Base-by-base conservation (phyloP, 2,113 vertebrate species). In the Oostethus manadensis region DNA sequence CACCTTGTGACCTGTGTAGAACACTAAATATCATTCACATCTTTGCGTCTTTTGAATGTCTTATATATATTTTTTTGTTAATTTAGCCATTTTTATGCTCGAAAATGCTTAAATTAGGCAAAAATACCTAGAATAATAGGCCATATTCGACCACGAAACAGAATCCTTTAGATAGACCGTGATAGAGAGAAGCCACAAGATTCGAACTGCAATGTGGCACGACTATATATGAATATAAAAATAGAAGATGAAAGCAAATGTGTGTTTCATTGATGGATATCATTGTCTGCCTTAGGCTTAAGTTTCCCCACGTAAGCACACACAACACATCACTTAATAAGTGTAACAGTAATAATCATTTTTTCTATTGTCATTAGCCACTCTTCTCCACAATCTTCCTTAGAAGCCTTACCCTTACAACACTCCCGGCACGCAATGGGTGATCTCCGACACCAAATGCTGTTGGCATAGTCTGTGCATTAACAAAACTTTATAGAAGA, bases 401-500 rank as follows among this genome's bases (percentile, higher is more conserved):
- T 23, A 14, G 26, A 13, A 18, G 17, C 17, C 56, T 60, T 51
- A 33, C 64, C 17, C 56, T 60, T 51, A 33, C 64, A 44, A 14
- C 44, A 53, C 60, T 14, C 4, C 35, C 26, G 49, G 48, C 47
- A 60, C 26, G 56, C 20, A 20, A 10, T 8, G 38, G n/a, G n/a
- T 29, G 68, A 69, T 71, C 56, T 59, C 29, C 8, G 44, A 54
- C 3, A 49, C 16, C 35, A 57, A 33, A 33, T 6, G 4, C 29
- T 33, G 29, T 33, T 33, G 29, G 29, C 2, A 33, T 79, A 64
- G 79, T 80, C 48, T 68, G 46, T 54, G 51, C 59, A 66, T 76
- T 66, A 76, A 66, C 51, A 23, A 71, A 86, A 71, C 38, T 70
- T 67, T 69, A 51, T 55, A 51, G 40, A 65, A 62, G 58, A 76